phyloP scores from a whole-genome alignment of 1,140 invertebrate genomes.

The Drosophila sechellia region DNA sequence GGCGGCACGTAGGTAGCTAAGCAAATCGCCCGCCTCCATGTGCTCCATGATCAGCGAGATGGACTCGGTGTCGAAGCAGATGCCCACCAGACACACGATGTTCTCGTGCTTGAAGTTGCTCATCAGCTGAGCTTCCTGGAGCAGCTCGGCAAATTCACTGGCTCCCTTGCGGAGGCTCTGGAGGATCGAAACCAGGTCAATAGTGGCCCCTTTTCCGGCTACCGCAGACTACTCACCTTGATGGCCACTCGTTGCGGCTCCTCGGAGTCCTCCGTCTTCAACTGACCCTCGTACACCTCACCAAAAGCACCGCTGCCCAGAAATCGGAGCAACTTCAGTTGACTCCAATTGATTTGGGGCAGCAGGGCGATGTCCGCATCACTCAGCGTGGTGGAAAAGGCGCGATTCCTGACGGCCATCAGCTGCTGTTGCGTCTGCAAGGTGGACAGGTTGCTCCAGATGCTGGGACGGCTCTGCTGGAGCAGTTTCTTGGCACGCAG shows the following conservation, averaged over 20 bases:
- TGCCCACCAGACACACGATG: slow-evolving; percentile 95
- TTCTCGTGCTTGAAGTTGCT: slow-evolving; percentile 98
- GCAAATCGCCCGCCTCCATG: slow-evolving; percentile 98
- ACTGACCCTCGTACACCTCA: slow-evolving; percentile 96
- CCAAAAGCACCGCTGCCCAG: slow-evolving; percentile 98
- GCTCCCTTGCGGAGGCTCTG: slow-evolving; percentile 96
- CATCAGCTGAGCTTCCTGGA: slow-evolving; percentile 99
- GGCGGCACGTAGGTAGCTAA: slow-evolving; percentile 93
- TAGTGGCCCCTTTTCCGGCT: not conserved
- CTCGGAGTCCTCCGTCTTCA: slow-evolving; percentile 88
- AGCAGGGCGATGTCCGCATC: slow-evolving; percentile 89
- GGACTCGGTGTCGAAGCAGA: slow-evolving; percentile 96
- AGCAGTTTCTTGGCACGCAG: slow-evolving; percentile 74
- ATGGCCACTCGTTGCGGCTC: slow-evolving; percentile 91
- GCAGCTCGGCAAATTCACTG: slow-evolving; percentile 96
- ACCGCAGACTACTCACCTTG: slow-evolving; percentile 87
- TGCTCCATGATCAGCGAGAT: slow-evolving; percentile 97
- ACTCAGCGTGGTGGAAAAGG: slow-evolving; percentile 89
- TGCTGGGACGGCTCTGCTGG: slow-evolving; percentile 79
- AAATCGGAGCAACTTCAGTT: slow-evolving; percentile 93
- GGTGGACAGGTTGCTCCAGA: slow-evolving; percentile 92
- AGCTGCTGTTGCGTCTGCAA: slow-evolving; percentile 89
- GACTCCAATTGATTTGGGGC: slow-evolving; percentile 92
- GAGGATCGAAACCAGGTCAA: rapidly evolving
- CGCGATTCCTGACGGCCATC: slow-evolving; percentile 88